Evolutionary conservation across 2,797 vertebrate genomes (phyloP).

Genomic region (Eleutherodactylus coqui): DNA sequence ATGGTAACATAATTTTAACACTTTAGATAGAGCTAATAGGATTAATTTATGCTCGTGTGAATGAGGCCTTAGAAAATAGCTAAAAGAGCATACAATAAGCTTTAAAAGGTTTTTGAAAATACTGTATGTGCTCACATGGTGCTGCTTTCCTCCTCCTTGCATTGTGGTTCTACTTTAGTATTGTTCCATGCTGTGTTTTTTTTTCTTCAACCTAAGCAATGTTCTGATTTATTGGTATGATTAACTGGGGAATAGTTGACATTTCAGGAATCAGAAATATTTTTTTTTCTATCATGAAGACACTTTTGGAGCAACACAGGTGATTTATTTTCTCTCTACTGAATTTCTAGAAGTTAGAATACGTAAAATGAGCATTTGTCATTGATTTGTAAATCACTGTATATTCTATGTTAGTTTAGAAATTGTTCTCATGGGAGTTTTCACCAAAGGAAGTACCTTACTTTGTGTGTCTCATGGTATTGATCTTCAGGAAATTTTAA

Average conservation of each 20-base stretch:
- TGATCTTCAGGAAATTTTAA: too few species aligned
- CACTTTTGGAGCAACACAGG: neutral
- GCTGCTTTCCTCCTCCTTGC: neutral
- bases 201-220: neutral
- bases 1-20: too few species aligned
- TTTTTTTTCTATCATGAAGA: neutral
- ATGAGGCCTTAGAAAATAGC: too few species aligned
- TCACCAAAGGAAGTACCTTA: neutral
- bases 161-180: neutral
- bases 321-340: neutral
- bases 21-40: too few species aligned
- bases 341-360: neutral
- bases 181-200: neutral
- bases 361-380: neutral
- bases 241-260: neutral
- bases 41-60: too few species aligned
- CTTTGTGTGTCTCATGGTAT: neutral
- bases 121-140: neutral
- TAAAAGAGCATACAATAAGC: too few species aligned
- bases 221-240: neutral
- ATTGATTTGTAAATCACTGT: neutral
- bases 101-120: neutral
- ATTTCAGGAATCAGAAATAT: neutral
- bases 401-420: neutral
- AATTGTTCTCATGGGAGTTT: neutral